Conservation (phyloP, 2,888 invertebrate species). For the Marronus borbonicus region DNA sequence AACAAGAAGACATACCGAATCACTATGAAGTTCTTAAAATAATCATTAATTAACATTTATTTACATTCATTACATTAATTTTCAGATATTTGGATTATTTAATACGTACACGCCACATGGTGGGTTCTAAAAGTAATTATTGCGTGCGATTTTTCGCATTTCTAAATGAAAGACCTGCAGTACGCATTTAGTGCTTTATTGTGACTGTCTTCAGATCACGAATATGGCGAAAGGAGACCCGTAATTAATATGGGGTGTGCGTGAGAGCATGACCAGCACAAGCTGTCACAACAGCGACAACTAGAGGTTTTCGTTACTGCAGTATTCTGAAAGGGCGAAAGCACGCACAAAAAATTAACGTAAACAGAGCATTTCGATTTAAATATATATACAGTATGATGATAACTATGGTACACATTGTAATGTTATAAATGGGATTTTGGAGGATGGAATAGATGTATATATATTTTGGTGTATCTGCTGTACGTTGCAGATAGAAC, state of each 20-base stretch:
- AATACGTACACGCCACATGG: background rate
- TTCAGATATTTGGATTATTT: background rate
- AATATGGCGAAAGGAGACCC: background rate
- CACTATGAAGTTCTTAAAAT: background rate
- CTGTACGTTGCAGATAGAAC: too few relatives aligned
- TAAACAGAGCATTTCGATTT: too few relatives aligned
- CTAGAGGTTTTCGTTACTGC: background rate
- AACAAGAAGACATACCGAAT: too few relatives aligned
- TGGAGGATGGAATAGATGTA: too few relatives aligned
- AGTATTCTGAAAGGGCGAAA: background rate
- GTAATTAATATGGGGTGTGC: slow-evolving; percentile 53
- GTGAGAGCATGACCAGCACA: slow-evolving; percentile 60
- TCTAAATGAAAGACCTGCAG: background rate
- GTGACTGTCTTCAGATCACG: slow-evolving; percentile 3
- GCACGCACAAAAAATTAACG: slow-evolving; percentile 1
- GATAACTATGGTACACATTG: too few relatives aligned
- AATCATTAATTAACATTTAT: background rate
- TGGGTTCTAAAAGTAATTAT: background rate
- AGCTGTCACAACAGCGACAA: slow-evolving; percentile 45
- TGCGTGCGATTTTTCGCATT: slow-evolving; percentile 8
- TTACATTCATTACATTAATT: background rate
- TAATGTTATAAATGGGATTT: too few relatives aligned
- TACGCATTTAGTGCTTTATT: background rate
- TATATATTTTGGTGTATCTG: too few relatives aligned
- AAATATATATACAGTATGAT: too few relatives aligned